Conservation (phyloP, 2,888 invertebrate genomes). For the Pyralis farinalis region DNA sequence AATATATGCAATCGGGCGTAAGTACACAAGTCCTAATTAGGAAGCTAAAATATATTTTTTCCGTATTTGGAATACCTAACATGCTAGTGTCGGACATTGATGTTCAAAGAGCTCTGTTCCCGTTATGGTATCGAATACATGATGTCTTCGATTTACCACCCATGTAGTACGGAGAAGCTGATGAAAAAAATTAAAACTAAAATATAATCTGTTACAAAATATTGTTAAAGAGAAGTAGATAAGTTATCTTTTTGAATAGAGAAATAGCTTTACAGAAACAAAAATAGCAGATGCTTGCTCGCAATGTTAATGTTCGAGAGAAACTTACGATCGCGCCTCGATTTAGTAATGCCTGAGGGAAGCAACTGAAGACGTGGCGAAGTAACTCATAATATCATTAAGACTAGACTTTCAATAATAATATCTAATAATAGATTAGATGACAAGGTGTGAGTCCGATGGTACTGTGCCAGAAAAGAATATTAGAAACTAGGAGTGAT, state of each 20-base stretch:
- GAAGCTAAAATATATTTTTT: constrained; percentile 17
- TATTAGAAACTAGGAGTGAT: background rate
- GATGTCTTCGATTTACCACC: constrained; percentile 23
- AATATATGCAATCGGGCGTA: constrained; percentile 15
- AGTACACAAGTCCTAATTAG: constrained; percentile 12
- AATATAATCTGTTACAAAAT: constrained; percentile 4
- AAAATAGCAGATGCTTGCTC: background rate
- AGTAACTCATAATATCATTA: too few species aligned
- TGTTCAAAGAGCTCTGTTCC: constrained; percentile 18
- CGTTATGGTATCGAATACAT: constrained; percentile 19
- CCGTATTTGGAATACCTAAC: constrained; percentile 19
- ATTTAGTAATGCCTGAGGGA: too few species aligned
- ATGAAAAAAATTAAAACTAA: too few species aligned
- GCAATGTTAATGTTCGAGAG: background rate
- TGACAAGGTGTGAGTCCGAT: background rate
- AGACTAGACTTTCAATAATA: too few species aligned
- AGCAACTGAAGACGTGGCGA: too few species aligned
- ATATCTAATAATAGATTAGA: background rate
- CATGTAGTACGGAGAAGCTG: constrained; percentile 14
- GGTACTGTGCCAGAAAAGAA: constrained; percentile 1
- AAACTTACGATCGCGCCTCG: background rate
- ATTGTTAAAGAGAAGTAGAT: constrained; percentile 11
- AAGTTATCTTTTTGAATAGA: constrained; percentile 16
- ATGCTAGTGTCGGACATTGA: constrained; percentile 22
- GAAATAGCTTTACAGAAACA: background rate